A percentile compares a stretch with the other conserved stretches of the same genome.
Conservation (phyloP, 2,888 invertebrate genomes). For the Acrobasis suavella region DNA sequence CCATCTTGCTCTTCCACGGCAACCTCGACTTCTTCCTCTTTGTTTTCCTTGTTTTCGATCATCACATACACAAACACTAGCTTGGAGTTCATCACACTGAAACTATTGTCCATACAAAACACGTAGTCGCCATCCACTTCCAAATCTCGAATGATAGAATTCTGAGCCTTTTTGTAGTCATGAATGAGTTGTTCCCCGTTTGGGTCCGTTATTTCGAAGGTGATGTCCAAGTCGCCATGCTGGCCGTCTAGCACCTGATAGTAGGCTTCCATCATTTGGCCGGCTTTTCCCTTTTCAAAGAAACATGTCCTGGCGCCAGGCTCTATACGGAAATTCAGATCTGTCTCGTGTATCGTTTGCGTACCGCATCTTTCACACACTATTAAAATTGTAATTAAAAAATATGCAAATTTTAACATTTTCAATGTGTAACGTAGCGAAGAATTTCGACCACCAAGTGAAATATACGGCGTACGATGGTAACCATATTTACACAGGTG, state of each 20-base stretch:
- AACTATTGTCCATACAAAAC: conserved; percentile 93
- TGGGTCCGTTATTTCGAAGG: conserved; percentile 87
- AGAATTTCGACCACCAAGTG: conserved; percentile 4
- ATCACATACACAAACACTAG: conserved; percentile 90
- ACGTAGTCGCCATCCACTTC: conserved; percentile 87
- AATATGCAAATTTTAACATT: conserved; percentile 21
- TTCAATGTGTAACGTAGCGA: neutral
- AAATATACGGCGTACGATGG: neutral
- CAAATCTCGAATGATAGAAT: conserved; percentile 84
- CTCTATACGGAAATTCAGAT: conserved; percentile 66
- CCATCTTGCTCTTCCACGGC: conserved; percentile 40
- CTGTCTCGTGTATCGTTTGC: conserved; percentile 54
- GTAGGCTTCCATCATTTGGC: conserved; percentile 65
- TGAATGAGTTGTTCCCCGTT: conserved; percentile 81
- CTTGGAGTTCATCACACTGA: conserved; percentile 90
- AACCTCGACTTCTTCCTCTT: conserved; percentile 50
- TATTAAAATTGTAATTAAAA: conserved; percentile 30
- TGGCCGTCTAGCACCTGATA: conserved; percentile 89
- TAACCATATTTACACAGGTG: conserved; percentile 45
- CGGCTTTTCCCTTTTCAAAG: conserved; percentile 59
- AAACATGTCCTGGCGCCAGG: conserved; percentile 65
- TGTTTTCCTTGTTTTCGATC: conserved; percentile 82
- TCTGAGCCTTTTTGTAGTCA: conserved; percentile 87
- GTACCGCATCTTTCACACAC: conserved; percentile 36
- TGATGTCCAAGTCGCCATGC: conserved; percentile 91